Percentiles rank a stretch among this genome's conserved stretches.
Evolutionary conservation across 1,140 invertebrate species (phyloP).

Genomic region (Ceratitis capitata): DNA sequence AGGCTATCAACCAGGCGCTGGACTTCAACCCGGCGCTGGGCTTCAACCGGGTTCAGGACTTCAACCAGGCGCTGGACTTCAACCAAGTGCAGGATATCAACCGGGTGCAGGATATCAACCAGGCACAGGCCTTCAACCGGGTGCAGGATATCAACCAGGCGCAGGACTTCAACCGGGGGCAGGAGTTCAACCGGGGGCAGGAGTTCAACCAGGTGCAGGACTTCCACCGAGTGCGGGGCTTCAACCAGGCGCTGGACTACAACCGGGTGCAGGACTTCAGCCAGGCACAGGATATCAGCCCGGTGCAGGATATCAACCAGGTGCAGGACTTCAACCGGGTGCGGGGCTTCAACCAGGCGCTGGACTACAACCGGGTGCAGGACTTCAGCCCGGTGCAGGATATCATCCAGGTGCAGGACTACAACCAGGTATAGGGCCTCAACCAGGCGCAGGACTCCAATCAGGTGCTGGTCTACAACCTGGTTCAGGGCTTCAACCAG

Average conservation of each 20-base stretch:
- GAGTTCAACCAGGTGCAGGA: background rate
- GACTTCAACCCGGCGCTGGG: slow-evolving; percentile 4
- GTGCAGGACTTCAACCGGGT: background rate
- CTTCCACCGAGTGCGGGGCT: background rate
- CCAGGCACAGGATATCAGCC: background rate
- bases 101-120: background rate
- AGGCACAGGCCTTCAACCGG: background rate
- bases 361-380: background rate
- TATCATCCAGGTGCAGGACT: background rate
- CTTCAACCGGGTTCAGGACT: background rate
- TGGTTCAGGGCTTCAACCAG: background rate
- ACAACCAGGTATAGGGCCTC: background rate
- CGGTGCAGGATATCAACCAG: slow-evolving; percentile 26
- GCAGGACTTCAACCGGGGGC: background rate
- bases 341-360: background rate
- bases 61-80: background rate
- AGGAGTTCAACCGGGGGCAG: slow-evolving; percentile 6
- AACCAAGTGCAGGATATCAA: background rate
- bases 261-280: background rate
- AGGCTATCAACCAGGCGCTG: slow-evolving; percentile 36
- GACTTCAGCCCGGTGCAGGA: background rate
- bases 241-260: background rate
- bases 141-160: background rate
- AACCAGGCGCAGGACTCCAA: background rate
- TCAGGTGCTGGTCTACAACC: background rate